phyloP scores from a whole-genome alignment of 2,888 invertebrate genomes.

The Synergus gifuensis region DNA sequence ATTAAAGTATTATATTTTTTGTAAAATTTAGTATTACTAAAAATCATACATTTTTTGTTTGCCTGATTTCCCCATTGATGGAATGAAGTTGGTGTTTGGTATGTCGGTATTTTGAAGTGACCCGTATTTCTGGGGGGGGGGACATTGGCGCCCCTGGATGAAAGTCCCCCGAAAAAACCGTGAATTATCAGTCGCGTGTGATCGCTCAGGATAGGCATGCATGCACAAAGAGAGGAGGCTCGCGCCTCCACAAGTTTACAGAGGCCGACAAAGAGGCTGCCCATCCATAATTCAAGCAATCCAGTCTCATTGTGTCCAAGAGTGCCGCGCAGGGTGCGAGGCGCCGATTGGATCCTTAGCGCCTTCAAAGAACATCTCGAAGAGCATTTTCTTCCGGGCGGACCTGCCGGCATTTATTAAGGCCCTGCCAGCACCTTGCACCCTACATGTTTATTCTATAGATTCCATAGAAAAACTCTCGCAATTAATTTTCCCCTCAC shows the following conservation, averaged over 20 bases:
- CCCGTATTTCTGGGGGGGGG: neutral
- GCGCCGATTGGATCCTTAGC: conserved; percentile 23
- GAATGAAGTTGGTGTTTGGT: neutral
- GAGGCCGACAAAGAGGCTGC: conserved; percentile 69
- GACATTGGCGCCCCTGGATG: conserved; percentile 35
- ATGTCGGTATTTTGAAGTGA: neutral
- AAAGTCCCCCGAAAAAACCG: conserved; percentile 50
- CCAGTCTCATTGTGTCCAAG: conserved; percentile 64
- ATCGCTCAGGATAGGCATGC: conserved; percentile 61
- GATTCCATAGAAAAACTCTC: conserved; percentile 4
- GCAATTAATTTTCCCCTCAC: neutral
- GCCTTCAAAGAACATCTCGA: conserved; percentile 13
- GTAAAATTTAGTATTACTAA: neutral
- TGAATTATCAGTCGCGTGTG: conserved; percentile 73
- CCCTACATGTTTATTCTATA: conserved; percentile 9
- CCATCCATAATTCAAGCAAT: conserved; percentile 76
- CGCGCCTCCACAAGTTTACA: conserved; percentile 54
- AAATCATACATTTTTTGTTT: neutral
- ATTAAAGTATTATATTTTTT: no score
- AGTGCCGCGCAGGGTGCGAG: conserved; percentile 4
- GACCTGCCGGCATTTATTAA: conserved; percentile 1
- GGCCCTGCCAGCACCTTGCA: conserved; percentile 3
- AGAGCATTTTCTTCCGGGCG: conserved; percentile 24
- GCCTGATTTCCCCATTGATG: neutral
- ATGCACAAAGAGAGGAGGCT: conserved; percentile 47